phyloP scores from a whole-genome alignment of 2,888 invertebrate species.

The Sisyra terminalis region DNA sequence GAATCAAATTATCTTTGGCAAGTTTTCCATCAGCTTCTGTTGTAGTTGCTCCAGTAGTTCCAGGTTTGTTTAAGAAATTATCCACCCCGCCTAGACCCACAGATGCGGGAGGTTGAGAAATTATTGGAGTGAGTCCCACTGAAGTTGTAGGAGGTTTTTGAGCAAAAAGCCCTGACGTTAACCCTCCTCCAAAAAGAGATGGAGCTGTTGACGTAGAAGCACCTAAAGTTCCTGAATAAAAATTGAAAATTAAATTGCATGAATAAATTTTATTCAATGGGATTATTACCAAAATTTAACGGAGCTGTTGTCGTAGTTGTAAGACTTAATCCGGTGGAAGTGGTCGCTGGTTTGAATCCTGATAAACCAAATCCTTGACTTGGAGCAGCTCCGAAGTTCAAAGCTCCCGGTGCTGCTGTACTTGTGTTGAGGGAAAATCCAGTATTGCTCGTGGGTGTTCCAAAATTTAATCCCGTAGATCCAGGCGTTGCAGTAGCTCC shows the following conservation, averaged over 20 bases:
- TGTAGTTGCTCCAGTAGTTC: constrained; percentile 17
- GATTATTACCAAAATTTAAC: neutral
- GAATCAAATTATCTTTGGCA: constrained; percentile 47
- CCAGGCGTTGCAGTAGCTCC: constrained; percentile 15
- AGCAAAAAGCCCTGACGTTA: neutral
- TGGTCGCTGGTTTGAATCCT: constrained; percentile 16
- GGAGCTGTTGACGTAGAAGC: neutral
- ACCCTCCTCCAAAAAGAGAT: constrained; percentile 2
- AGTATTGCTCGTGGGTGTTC: constrained; percentile 11
- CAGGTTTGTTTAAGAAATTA: constrained; percentile 26
- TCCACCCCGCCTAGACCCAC: constrained; percentile 55
- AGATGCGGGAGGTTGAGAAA: constrained; percentile 1
- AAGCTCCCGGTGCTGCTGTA: neutral
- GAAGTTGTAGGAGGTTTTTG: constrained; percentile 15
- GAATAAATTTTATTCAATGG: no score
- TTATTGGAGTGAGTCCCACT: constrained; percentile 16
- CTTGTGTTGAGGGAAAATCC: constrained; percentile 3
- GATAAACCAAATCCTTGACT: constrained; percentile 24
- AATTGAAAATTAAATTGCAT: neutral
- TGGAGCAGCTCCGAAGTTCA: constrained; percentile 7
- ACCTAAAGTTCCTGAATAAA: constrained; percentile 4
- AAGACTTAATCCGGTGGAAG: constrained; percentile 11
- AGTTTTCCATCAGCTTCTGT: constrained; percentile 26
- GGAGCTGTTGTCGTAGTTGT: constrained; percentile 12
- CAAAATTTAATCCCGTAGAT: constrained; percentile 12